These are phyloP conservation scores for Pachyseris speciosa DNA, from an alignment of 64 coral and sea anemone genomes.

Conservation along the genomic window DNA sequence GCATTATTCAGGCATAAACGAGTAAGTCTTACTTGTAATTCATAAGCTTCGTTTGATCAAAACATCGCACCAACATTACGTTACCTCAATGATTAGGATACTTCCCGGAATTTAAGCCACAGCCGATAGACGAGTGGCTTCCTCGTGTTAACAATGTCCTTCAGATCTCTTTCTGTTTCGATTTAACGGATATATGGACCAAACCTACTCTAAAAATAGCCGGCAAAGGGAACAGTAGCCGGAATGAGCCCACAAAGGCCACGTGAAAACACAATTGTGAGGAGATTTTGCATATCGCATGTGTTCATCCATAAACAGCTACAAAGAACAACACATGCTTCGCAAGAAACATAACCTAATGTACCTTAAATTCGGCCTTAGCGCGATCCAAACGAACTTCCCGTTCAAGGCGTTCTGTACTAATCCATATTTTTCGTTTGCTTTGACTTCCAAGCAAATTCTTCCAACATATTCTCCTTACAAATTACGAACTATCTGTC, in stretches of 20 bases:
- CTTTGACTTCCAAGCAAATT: background rate
- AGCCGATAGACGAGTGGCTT: background rate
- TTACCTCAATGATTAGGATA: background rate
- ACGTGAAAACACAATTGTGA: conserved; percentile 35
- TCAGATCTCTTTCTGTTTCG: background rate
- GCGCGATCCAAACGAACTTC: background rate
- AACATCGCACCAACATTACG: conserved; percentile 23
- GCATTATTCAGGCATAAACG: background rate
- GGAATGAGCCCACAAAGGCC: conserved; percentile 25
- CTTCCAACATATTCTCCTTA: background rate
- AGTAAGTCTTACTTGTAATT: background rate
- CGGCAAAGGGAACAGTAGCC: background rate
- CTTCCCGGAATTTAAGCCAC: background rate
- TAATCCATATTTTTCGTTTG: background rate
- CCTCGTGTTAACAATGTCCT: background rate
- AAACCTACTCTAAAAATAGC: background rate
- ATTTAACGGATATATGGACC: background rate
- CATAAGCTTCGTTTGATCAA: background rate
- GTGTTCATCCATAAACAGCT: conserved; percentile 33
- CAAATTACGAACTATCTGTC: conserved; percentile 7
- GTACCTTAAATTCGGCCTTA: background rate
- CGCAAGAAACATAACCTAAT: background rate
- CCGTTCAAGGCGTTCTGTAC: too few species aligned
- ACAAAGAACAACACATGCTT: conserved; percentile 32
- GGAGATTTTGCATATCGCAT: conserved; percentile 55